Evolutionary conservation across 2,797 vertebrate species (phyloP), one percentile per base, ranked within the genome.

Genomic region (Pteronotus mesoamericanus): DNA sequence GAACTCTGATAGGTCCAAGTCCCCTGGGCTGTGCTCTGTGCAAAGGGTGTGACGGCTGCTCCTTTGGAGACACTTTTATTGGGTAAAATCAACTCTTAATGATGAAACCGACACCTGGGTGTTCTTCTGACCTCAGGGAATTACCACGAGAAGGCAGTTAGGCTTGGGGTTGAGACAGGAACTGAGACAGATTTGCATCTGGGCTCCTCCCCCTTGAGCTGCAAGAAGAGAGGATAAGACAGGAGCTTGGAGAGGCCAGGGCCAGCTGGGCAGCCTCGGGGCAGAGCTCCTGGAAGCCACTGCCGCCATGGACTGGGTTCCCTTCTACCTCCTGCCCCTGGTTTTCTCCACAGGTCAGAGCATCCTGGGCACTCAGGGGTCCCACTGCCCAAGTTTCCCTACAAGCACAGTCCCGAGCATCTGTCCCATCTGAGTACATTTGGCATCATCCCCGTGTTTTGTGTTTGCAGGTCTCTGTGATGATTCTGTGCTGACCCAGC

Each of bases 341-440:
- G 6, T 53, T 22, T 32, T 89, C 59, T 78, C 59, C 46, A 51
- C 59, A 89, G 46, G 34, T 53, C 16, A 68, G 46, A 42, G 24
- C 1, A 8, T 10, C 87, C 34, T 9, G n/a, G n/a, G 19, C 9
- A 42, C 12, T 11, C 24, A 42, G 46, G 74, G 9, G 14, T 32
- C 26, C 6, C 7, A 6, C 3, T 26, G 6, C n/a, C 22, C 6
- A 18, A 51, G 32, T 19, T 22, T 39, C 16, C 10, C 19, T 14
- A n/a, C 3, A 6, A 32, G 24, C 11, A 16, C 26, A 51, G 26
- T 1, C 4, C 12, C 3, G 0, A 46, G 6, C 29, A 37, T 34
- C 9, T 7, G 34, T 77, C 15, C 22, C 46, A 7, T 46, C 10
- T 11, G 9, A 11, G 34, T 21, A 16, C 44, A 29, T 15, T 77